Percentiles rank a stretch among this genome's conserved stretches.
Evolutionary conservation across 2,113 vertebrate species (phyloP).

Genomic region (Clarias batrachus): DNA sequence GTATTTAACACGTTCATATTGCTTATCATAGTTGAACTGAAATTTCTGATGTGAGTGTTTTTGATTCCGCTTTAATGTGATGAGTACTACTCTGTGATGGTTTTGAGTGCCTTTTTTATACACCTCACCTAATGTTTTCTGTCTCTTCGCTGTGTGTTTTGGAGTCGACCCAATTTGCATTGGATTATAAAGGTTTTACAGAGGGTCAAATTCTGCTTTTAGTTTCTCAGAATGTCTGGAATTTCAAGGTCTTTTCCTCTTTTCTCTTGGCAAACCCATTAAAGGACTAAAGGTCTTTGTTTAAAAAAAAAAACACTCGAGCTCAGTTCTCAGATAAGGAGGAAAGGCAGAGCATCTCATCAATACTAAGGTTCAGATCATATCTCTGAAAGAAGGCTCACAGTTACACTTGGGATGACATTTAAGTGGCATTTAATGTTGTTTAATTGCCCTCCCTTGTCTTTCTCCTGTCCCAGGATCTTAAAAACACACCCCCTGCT

Average conservation of each 20-base stretch:
- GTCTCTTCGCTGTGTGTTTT: slow-evolving; percentile 13
- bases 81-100: background rate
- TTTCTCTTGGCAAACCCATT: slow-evolving; percentile 34
- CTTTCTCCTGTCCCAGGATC: background rate
- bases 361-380: slow-evolving; percentile 13
- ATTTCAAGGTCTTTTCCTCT: slow-evolving; percentile 34
- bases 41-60: background rate
- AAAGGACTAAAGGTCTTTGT: slow-evolving; percentile 1
- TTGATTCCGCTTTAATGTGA: background rate
- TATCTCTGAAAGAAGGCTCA: background rate
- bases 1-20: background rate
- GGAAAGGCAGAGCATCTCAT: background rate
- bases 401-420: background rate
- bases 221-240: slow-evolving; percentile 39
- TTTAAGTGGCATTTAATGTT: slow-evolving; percentile 28
- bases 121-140: background rate
- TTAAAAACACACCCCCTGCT: slow-evolving; percentile 11
- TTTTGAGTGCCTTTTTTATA: background rate
- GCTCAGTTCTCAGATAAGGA: background rate
- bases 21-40: background rate
- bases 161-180: background rate
- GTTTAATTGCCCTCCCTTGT: slow-evolving; percentile 5
- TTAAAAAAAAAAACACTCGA: background rate
- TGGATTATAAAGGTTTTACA: slow-evolving; percentile 10
- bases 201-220: slow-evolving; percentile 1